phyloP scores from a whole-genome alignment of 2,888 invertebrate species.

The Agrilus mali region DNA sequence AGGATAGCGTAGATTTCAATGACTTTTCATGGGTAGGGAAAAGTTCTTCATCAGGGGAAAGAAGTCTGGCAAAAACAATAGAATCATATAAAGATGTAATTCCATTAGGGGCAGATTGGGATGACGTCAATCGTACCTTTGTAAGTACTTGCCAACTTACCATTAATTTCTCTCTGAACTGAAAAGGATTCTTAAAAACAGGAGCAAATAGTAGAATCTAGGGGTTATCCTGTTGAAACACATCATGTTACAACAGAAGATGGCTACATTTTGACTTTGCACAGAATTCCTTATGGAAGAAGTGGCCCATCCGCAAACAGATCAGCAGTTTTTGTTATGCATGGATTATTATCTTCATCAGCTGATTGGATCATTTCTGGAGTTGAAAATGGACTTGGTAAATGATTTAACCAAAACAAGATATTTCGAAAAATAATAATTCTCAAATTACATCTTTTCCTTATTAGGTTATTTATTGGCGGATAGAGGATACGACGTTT shows the following conservation, averaged over 20 bases:
- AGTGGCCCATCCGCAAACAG: slow-evolving; percentile 14
- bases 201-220: slow-evolving; percentile 31
- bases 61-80: no score
- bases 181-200: slow-evolving; percentile 10
- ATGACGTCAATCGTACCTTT: no score
- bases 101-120: no score
- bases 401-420: not conserved
- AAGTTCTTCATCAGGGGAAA: no score
- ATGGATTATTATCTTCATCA: slow-evolving; percentile 41
- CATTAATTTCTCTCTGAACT: no score
- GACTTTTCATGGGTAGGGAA: no score
- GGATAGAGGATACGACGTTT: slow-evolving; percentile 35
- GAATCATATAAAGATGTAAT: no score
- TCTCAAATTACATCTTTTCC: not conserved
- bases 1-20: no score
- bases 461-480: slow-evolving; percentile 36
- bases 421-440: not conserved
- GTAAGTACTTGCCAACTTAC: no score
- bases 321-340: slow-evolving; percentile 36
- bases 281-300: slow-evolving; percentile 39
- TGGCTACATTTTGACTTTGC: slow-evolving; percentile 43
- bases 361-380: slow-evolving; percentile 42
- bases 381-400: slow-evolving; percentile 35
- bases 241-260: slow-evolving; percentile 38
- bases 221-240: slow-evolving; percentile 34